Evolutionary conservation across 2,888 invertebrate species (phyloP), one percentile per base, ranked within the genome.

Genomic region (Cataglyphis livida): DNA sequence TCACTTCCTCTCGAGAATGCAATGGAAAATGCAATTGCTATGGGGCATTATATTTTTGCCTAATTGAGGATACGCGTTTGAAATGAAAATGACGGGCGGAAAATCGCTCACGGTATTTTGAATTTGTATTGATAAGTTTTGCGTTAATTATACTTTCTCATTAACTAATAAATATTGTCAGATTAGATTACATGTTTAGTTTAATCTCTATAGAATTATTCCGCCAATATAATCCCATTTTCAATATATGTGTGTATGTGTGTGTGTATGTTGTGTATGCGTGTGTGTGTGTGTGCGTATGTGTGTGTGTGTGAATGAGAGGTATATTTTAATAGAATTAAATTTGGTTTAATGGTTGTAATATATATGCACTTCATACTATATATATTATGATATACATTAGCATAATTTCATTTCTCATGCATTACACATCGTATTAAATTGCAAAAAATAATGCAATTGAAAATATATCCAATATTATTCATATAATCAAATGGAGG

Each of bases 141-240:
- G 15, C 15, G 41, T 59, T 68, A 15, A 78, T 66, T 41, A n/a
- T 28, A 78, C 68, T 32, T 68, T 76, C 48, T 48, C 15, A 9
- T 10, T 68, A 76, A 76, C 44, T 32, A 21, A 41, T 41, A 70
- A 68, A 78, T 57, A 70, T 57, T 57, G 18, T 21, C 15, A 21
- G 78, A 70, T 57, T 78, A 78, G 78, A 70, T 78, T 41, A 12
- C 32, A 57, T 44, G 15, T 57, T 57, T 78, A 78, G 57, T 28
- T 65, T 32, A 70, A 78, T 25, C 3, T 12, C 25, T 66, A 68
- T 66, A 38, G n/a, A 32, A 78, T 76, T 68, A 68, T 78, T 78
- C 70, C 32, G 41, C 12, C 12, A 10, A 57, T 57, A 57, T 70
- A 57, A 70, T 78, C 18, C 70, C 3, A 2, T 70, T 70, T 70